Conservation (phyloP, 2,888 invertebrate genomes). For the Arge pagana region DNA sequence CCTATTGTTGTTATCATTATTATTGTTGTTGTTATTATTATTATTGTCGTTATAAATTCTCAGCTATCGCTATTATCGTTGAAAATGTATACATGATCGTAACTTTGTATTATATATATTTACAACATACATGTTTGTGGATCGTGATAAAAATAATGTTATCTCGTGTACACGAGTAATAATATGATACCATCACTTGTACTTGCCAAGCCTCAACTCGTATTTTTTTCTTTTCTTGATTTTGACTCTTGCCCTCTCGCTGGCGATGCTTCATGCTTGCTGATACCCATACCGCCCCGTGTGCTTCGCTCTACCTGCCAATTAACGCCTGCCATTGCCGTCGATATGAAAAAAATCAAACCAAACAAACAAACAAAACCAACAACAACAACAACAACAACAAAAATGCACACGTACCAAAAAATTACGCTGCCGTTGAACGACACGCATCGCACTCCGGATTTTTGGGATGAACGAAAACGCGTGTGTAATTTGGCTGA, state of each 20-base stretch:
- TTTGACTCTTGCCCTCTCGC: constrained; percentile 59
- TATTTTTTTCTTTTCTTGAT: constrained; percentile 58
- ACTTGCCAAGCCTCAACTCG: constrained; percentile 52
- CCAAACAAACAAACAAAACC: constrained; percentile 34
- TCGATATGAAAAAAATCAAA: constrained; percentile 24
- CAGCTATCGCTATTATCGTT: too few relatives aligned
- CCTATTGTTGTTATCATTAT: constrained; percentile 17
- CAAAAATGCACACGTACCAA: constrained; percentile 1
- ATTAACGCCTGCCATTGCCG: constrained; percentile 51
- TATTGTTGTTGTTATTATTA: constrained; percentile 24
- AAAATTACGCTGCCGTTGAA: background rate
- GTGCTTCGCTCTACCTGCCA: constrained; percentile 58
- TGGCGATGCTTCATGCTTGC: constrained; percentile 60
- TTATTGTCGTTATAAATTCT: constrained; percentile 18
- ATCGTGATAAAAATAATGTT: constrained; percentile 24
- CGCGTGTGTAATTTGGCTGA: constrained; percentile 28
- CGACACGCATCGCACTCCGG: constrained; percentile 4
- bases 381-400: constrained; percentile 31
- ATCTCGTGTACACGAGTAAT: constrained; percentile 26
- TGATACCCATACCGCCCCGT: constrained; percentile 49
- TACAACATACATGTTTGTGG: too few relatives aligned
- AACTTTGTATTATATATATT: too few relatives aligned
- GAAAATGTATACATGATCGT: too few relatives aligned
- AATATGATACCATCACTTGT: constrained; percentile 31
- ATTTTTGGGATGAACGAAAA: constrained; percentile 27